Evolutionary conservation across 1,140 invertebrate species (phyloP).

Genomic region (Ips typographus): DNA sequence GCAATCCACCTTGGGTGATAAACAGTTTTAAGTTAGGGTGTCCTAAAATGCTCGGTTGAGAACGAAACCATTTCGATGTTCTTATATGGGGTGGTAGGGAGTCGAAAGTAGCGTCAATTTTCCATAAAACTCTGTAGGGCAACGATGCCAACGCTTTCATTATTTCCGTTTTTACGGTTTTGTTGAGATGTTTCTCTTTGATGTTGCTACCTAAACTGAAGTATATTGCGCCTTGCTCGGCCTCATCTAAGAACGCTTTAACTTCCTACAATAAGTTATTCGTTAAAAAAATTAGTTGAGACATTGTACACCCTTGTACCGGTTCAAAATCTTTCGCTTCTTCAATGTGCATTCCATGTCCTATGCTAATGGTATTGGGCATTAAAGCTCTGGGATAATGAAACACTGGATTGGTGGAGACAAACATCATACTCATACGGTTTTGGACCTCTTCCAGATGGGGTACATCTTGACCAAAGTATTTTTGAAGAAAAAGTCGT

Average conservation of each 20-base stretch:
- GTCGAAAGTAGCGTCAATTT: conserved; percentile 54
- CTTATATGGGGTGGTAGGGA: background rate
- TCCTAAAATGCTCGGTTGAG: conserved; percentile 37
- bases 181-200: conserved; percentile 44
- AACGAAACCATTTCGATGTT: background rate
- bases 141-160: conserved; percentile 54
- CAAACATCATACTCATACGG: background rate
- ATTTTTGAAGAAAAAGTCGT: background rate
- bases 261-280: background rate
- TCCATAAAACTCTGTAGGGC: conserved; percentile 59
- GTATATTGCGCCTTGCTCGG: conserved; percentile 57
- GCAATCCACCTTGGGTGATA: conserved; percentile 57
- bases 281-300: too few species aligned
- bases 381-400: conserved; percentile 51
- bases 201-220: conserved; percentile 58
- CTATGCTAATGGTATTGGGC: conserved; percentile 55
- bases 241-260: conserved; percentile 48
- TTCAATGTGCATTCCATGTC: conserved; percentile 54
- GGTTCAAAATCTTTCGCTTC: conserved; percentile 4
- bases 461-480: background rate
- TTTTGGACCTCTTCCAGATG: background rate
- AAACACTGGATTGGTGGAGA: background rate
- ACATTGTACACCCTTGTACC: too few species aligned
- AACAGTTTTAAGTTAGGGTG: conserved; percentile 54
- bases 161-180: conserved; percentile 36